Base-by-base conservation (phyloP, 2,888 invertebrate species). In the Hirtodrosophila confusa region DNA sequence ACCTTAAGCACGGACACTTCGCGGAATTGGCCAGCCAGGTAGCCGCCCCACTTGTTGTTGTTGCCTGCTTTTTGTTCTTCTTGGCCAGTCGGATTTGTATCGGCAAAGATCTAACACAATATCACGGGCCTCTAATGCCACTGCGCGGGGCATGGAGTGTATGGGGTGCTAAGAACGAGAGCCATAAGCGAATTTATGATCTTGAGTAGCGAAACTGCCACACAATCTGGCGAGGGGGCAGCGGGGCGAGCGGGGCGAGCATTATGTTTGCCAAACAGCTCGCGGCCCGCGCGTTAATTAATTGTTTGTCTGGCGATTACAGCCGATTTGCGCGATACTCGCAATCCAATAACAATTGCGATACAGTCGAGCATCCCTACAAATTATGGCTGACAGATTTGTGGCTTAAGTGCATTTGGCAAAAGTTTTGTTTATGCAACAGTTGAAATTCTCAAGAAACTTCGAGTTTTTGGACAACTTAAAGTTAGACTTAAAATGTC, bases 281-380 rank as follows among this genome's bases (percentile, higher is more conserved):
- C 17, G 67, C 11, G 70, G 61, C 57, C 35, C 50, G 58, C 29
- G 66, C 79, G 65, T 75, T 83, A 80, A 84, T 80, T 84, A 80
- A 83, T 86, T 86, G 78, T 80, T 85, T 80, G 77, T 68, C 65
- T 68, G 62, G 61, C 65, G 80, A 85, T 83, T 80, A 83, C 69
- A 65, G 31, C 35, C 36, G 73, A 73, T 58, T 66, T 47, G 39
- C 29, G 23, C 36, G 41, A 57, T 36, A 49, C 33, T 33, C 40
- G 7, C 17, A 17, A 17, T 3, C 31, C 4, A 44, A 47, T 8
- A 66, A 49, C 40, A 54, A 57, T 55, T 62, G 49, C 24, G 24
- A 31, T 23, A 48, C 31, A 45, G 33, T 36, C 11, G 39, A 45
- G 40, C 4, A n/a, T 48, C 39, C 36, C 10, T n/a, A 10, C 62